A percentile compares a stretch with the other conserved stretches of the same genome.
These are phyloP conservation scores for Grallaria varia DNA, from an alignment of 2,113 vertebrate species.

Conservation along the genomic window DNA sequence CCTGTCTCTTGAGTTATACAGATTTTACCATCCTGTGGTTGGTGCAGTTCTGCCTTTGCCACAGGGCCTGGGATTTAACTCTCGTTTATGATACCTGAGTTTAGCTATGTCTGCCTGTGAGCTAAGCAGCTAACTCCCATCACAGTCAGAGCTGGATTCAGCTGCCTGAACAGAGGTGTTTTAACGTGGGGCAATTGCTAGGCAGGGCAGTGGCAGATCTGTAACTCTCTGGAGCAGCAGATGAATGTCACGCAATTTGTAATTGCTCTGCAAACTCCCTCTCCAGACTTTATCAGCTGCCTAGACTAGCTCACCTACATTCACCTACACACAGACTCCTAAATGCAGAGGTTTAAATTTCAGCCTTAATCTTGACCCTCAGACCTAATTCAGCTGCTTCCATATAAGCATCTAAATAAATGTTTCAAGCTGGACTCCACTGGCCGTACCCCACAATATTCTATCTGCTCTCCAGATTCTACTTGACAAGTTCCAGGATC, in stretches of 20 bases:
- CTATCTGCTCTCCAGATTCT: not conserved
- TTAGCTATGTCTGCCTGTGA: fast-evolving
- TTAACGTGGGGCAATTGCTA: not conserved
- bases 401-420: not conserved
- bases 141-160: not conserved
- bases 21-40: not conserved
- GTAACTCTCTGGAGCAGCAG: not conserved
- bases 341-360: not conserved
- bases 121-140: not conserved
- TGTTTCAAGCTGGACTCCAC: not conserved
- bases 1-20: not conserved
- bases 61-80: not conserved
- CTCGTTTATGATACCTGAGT: not conserved
- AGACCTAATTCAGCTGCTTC: not conserved
- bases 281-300: not conserved
- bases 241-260: not conserved
- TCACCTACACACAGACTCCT: not conserved
- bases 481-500: not conserved
- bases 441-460: not conserved
- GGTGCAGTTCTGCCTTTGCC: not conserved
- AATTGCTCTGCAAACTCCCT: not conserved
- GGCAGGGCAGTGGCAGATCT: not conserved
- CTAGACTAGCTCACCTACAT: not conserved
- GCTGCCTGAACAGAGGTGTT: not conserved
- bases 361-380: not conserved